phyloP scores from a whole-genome alignment of 1,140 invertebrate species.

The Chironomus tepperi region DNA sequence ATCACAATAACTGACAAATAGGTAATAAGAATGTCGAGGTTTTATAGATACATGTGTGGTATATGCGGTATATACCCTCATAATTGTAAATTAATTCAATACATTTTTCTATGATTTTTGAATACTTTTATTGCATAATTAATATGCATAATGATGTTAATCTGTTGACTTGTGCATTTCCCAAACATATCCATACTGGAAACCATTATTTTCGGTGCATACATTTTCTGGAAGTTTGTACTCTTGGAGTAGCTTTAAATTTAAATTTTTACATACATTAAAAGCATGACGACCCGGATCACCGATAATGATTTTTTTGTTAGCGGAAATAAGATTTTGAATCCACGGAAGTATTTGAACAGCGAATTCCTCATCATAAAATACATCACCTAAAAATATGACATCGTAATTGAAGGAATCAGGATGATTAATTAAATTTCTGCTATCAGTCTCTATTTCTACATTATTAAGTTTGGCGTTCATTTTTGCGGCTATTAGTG shows the following conservation, averaged over 20 bases:
- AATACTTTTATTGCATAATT: not conserved
- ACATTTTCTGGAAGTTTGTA: slow-evolving; percentile 35
- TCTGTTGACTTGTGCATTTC: not conserved
- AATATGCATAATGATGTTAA: not conserved
- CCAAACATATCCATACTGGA: slow-evolving; percentile 33
- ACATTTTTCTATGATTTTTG: not conserved
- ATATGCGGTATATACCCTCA: not conserved
- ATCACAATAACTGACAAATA: not conserved
- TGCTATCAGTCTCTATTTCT: slow-evolving; percentile 34
- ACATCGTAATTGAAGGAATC: slow-evolving; percentile 37
- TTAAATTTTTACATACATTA: slow-evolving; percentile 26
- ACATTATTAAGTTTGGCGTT: slow-evolving; percentile 44
- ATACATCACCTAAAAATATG: slow-evolving; percentile 47
- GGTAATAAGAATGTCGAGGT: not conserved
- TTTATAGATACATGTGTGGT: not conserved
- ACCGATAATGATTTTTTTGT: slow-evolving; percentile 38
- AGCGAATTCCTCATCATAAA: slow-evolving; percentile 47
- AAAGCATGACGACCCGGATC: slow-evolving; percentile 40
- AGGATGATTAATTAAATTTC: slow-evolving; percentile 39
- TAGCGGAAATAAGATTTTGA: slow-evolving; percentile 29
- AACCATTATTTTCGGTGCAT: slow-evolving; percentile 36
- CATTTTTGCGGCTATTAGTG: slow-evolving; percentile 40
- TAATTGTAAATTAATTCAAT: not conserved
- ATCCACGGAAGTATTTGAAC: slow-evolving; percentile 43
- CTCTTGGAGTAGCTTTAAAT: slow-evolving; percentile 28